Conservation (phyloP, 1,140 invertebrate species). For the Neuroterus valhalla region DNA sequence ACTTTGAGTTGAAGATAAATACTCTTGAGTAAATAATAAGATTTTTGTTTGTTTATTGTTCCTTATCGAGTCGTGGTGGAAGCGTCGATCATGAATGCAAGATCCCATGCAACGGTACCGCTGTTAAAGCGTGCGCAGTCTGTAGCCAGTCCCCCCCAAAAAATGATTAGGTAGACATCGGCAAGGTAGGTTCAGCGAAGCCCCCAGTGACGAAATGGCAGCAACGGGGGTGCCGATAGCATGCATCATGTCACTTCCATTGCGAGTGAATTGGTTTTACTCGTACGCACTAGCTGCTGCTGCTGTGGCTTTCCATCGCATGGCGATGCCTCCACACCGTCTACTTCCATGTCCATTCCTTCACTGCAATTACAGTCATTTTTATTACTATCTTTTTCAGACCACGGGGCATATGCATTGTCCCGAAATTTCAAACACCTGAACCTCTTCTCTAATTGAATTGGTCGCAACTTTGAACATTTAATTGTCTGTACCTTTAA, state of each 20-base stretch:
- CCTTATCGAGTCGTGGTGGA: conserved; percentile 43
- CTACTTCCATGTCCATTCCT: conserved; percentile 71
- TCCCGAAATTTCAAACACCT: neutral
- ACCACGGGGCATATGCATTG: neutral
- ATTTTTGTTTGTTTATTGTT: conserved; percentile 7
- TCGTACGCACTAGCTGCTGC: conserved; percentile 69
- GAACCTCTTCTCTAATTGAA: too few relatives aligned
- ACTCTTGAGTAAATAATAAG: neutral
- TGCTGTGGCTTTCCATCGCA: conserved; percentile 69
- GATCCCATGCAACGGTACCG: neutral
- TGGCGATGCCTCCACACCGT: conserved; percentile 65
- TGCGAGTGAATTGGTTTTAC: conserved; percentile 72
- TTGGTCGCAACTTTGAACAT: too few relatives aligned
- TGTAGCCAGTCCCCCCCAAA: conserved; percentile 57
- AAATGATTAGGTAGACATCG: conserved; percentile 51
- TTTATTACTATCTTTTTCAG: neutral
- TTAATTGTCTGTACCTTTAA: too few relatives aligned
- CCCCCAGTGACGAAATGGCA: conserved; percentile 71
- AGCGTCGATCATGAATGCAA: conserved; percentile 16
- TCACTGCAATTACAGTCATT: conserved; percentile 62
- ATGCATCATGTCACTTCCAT: conserved; percentile 76
- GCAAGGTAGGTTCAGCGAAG: conserved; percentile 71
- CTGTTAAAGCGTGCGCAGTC: conserved; percentile 41
- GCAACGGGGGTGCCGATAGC: conserved; percentile 71
- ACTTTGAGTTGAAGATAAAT: too few relatives aligned